Evolutionary conservation across 2,113 vertebrate species (phyloP), one percentile per base, ranked within the genome.

Genomic region (Galemys pyrenaicus): DNA sequence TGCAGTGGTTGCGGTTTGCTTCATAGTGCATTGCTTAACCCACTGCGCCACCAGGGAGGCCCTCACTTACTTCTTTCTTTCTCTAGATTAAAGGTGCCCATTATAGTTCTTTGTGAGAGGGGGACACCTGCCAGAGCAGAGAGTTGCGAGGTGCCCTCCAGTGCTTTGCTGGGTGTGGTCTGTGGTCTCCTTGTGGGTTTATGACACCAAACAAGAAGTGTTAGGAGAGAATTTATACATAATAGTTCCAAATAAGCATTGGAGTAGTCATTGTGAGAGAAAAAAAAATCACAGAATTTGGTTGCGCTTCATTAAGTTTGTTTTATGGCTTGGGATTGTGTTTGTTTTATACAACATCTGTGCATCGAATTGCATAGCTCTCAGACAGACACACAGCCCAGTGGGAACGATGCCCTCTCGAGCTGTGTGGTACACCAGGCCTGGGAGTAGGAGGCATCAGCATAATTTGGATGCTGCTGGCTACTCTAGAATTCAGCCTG

Each of bases 271-370:
- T 13, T 1, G 32, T 28, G 46, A 90, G 51, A 49, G n/a, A 79
- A 58, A 64, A 75, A 82, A 44, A 9, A 3, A 6, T 10, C n/a
- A 35, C 3, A 30, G 28, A 30, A 64, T 60, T 64, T 13, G 67
- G 39, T 22, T 70, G 49, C 6, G 22, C 32, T 64, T 78, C 9
- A 20, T 78, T 56, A 56, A 2, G 1, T 70, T 93, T 81, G 64
- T 56, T 64, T 92, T 70, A 51, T 26, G 41, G 39, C 37, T 54
- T 49, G 30, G 44, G 24, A 2, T 4, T 44, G 65, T 60, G 44
- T 44, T 77, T 93, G 58, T 86, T 71, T 95, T 41, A 19, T 3
- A 51, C 4, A 62, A 82, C 65, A 67, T 67, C 75, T 89, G 49
- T 67, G 44, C 37, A 26, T 37, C 6, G 3, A 0, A 7, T 13